Conservation (phyloP, 2,113 vertebrate species). For the Pao palembangensis region DNA sequence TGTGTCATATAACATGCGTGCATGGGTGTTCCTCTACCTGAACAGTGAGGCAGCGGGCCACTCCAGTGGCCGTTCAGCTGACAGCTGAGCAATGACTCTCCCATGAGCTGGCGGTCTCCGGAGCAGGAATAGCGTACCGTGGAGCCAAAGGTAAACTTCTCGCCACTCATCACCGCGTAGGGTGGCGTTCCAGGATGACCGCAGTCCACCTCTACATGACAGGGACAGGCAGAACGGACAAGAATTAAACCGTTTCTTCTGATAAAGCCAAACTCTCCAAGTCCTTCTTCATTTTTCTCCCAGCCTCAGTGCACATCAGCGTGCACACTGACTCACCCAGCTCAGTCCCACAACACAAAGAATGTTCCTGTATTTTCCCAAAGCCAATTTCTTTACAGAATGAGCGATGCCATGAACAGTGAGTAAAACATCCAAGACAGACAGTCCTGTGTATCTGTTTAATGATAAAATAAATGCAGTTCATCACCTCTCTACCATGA, state of each 20-base stretch:
- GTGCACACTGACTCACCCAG: slow-evolving; percentile 10
- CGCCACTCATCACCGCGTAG: slow-evolving; percentile 83
- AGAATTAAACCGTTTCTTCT: not conserved
- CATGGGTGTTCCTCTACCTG: slow-evolving; percentile 76
- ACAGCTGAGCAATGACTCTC: slow-evolving; percentile 85
- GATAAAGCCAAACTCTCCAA: not conserved
- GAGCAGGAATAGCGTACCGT: slow-evolving; percentile 87
- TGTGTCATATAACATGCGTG: not conserved
- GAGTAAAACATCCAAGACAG: slow-evolving; percentile 38
- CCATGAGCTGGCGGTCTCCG: slow-evolving; percentile 82
- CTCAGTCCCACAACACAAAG: slow-evolving; percentile 19
- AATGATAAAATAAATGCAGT: slow-evolving; percentile 43
- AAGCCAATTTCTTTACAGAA: slow-evolving; percentile 32
- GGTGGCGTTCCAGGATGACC: slow-evolving; percentile 91
- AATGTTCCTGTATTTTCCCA: slow-evolving; percentile 13
- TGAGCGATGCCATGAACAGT: slow-evolving; percentile 27
- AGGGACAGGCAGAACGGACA: slow-evolving; percentile 3
- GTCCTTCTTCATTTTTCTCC: not conserved
- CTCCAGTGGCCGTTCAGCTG: slow-evolving; percentile 95
- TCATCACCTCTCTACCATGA: slow-evolving; percentile 40
- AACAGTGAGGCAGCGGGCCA: slow-evolving; percentile 91
- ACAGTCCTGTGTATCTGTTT: slow-evolving; percentile 36
- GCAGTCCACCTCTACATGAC: slow-evolving; percentile 89
- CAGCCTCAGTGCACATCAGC: slow-evolving; percentile 12
- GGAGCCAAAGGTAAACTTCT: slow-evolving; percentile 92